These are phyloP conservation scores for Leucophenga varia DNA, from an alignment of 1,140 invertebrate genomes.

Conservation along the genomic window DNA sequence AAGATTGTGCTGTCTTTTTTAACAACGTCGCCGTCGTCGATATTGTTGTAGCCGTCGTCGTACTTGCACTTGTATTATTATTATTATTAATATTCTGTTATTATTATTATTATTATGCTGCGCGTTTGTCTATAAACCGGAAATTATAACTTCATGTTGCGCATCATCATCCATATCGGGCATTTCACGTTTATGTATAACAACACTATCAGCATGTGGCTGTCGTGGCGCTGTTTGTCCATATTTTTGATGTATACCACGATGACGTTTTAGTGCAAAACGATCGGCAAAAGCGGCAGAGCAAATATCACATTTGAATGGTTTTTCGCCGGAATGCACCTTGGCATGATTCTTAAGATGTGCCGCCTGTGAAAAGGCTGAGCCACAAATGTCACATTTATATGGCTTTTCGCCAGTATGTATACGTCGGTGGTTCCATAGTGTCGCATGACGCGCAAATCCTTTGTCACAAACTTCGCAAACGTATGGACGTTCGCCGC, in stretches of 20 bases:
- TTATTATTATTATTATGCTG: constrained; percentile 18
- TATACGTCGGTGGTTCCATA: constrained; percentile 88
- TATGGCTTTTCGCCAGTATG: constrained; percentile 93
- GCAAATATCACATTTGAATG: constrained; percentile 80
- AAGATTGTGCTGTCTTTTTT: too few relatives aligned
- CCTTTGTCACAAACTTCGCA: constrained; percentile 91
- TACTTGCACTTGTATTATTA: constrained; percentile 6
- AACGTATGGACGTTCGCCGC: constrained; percentile 86
- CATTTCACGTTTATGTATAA: constrained; percentile 52
- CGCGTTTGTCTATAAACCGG: constrained; percentile 52
- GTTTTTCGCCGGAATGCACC: constrained; percentile 73
- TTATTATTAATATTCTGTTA: constrained; percentile 16
- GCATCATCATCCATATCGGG: constrained; percentile 54
- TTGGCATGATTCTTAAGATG: constrained; percentile 84
- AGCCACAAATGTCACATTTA: constrained; percentile 79
- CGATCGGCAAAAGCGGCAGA: constrained; percentile 83
- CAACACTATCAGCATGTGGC: constrained; percentile 37
- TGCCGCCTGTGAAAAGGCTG: constrained; percentile 83
- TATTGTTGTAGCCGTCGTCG: constrained; percentile 9
- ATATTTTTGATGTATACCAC: constrained; percentile 78
- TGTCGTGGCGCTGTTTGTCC: constrained; percentile 56
- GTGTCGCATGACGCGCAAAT: constrained; percentile 80
- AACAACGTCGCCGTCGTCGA: not conserved
- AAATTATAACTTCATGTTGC: constrained; percentile 52
- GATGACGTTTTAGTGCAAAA: constrained; percentile 75